phyloP scores from a whole-genome alignment of 2,888 invertebrate species.

The Apoderus coryli region DNA sequence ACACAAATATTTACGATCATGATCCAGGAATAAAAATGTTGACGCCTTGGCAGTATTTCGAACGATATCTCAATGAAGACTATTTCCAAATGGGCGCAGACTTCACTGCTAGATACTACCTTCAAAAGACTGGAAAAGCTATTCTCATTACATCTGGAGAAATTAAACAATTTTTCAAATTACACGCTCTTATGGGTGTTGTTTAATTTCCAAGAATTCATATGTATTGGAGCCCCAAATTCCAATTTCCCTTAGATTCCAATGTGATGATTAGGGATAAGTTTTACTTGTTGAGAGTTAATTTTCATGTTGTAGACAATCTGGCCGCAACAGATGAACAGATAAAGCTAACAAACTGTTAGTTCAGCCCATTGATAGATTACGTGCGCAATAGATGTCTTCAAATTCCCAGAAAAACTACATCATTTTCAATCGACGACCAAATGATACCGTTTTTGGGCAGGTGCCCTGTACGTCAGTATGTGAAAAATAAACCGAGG shows the following conservation, averaged over 20 bases:
- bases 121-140: too few relatives aligned
- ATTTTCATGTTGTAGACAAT: conserved; percentile 15
- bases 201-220: conserved; percentile 15
- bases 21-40: too few relatives aligned
- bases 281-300: conserved; percentile 13
- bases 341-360: conserved; percentile 12
- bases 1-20: too few relatives aligned
- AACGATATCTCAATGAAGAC: too few relatives aligned
- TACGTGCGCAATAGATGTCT: conserved; percentile 14
- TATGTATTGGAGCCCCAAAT: conserved; percentile 15
- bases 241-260: conserved; percentile 15
- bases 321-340: conserved; percentile 9
- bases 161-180: conserved; percentile 13
- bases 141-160: too few relatives aligned
- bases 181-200: conserved; percentile 16
- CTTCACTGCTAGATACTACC: too few relatives aligned
- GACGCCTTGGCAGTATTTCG: too few relatives aligned
- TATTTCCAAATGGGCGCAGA: too few relatives aligned
- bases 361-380: conserved; percentile 17
- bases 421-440: conserved; percentile 16
- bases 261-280: conserved; percentile 3
- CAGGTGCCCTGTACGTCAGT: conserved; percentile 16
- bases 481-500: conserved; percentile 23
- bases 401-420: neutral
- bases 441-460: conserved; percentile 24